A percentile compares a stretch with the other conserved stretches of the same genome.
phyloP scores from a whole-genome alignment of 2,797 vertebrate species.

The Alca torda region DNA sequence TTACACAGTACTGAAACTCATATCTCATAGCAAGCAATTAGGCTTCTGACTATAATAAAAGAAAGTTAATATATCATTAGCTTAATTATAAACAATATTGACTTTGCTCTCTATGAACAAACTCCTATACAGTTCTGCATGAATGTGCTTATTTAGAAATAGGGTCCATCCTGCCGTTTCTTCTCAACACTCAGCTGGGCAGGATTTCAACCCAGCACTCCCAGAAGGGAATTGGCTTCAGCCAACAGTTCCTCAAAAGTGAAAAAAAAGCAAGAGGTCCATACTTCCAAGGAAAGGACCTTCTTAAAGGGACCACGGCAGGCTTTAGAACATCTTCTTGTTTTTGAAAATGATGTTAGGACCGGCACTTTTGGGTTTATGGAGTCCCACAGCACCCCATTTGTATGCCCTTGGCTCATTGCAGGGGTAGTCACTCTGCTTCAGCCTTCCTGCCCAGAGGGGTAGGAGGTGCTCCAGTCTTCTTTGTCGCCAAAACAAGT shows the following conservation, averaged over 20 bases:
- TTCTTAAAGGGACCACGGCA: rapidly evolving
- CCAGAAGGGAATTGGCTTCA: neutral
- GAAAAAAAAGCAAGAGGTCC: neutral
- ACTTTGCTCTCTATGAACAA: neutral
- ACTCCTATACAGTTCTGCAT: neutral
- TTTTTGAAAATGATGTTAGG: neutral
- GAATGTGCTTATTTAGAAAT: neutral
- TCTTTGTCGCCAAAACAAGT: neutral
- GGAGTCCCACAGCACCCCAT: neutral
- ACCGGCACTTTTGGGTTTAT: neutral
- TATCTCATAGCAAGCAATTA: constrained; percentile 20
- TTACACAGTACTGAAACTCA: neutral
- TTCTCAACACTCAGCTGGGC: neutral
- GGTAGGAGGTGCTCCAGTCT: neutral
- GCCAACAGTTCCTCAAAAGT: neutral
- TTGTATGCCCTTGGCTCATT: neutral
- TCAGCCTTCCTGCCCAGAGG: neutral
- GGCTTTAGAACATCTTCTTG: neutral
- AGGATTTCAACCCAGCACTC: neutral
- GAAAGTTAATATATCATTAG: neutral
- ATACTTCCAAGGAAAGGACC: neutral
- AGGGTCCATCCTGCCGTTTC: neutral
- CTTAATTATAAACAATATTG: neutral
- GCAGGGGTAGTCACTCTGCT: neutral
- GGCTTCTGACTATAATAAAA: neutral